phyloP scores from a whole-genome alignment of 1,140 invertebrate species.

The Musca vetustissima region DNA sequence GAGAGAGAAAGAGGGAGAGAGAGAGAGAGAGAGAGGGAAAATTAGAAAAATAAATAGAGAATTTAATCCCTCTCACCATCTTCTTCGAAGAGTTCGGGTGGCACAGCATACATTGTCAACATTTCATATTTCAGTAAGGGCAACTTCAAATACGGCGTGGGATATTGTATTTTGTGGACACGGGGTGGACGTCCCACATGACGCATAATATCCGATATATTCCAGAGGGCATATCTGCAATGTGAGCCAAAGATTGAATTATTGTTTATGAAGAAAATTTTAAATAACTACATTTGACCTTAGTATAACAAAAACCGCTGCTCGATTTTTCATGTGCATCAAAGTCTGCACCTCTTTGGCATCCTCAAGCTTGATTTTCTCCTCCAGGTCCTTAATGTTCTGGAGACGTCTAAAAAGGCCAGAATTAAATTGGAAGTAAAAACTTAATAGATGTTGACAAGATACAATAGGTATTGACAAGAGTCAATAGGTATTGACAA shows the following conservation, averaged over 20 bases:
- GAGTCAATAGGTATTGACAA: too few species aligned
- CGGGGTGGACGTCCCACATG: constrained; percentile 44
- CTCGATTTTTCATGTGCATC: constrained; percentile 43
- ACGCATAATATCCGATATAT: constrained; percentile 43
- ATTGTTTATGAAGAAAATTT: background rate
- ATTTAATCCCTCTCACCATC: constrained; percentile 37
- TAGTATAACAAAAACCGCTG: constrained; percentile 41
- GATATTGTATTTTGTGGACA: constrained; percentile 39
- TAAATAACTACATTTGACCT: constrained; percentile 30
- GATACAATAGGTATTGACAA: too few species aligned
- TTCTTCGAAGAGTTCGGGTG: constrained; percentile 46
- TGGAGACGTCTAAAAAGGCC: constrained; percentile 37
- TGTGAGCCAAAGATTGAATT: too few species aligned
- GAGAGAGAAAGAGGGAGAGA: background rate
- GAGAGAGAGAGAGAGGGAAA: background rate
- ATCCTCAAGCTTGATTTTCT: constrained; percentile 28
- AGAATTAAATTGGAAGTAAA: too few species aligned
- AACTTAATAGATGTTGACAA: background rate
- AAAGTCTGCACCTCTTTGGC: constrained; percentile 31
- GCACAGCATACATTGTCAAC: constrained; percentile 45
- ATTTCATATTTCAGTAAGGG: constrained; percentile 51
- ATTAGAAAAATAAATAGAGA: background rate
- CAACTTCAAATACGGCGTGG: constrained; percentile 45
- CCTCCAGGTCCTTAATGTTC: constrained; percentile 39
- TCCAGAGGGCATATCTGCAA: constrained; percentile 42